These are phyloP conservation scores for Atlantisia rogersi DNA, from an alignment of 2,113 vertebrate genomes.

Conservation along the genomic window DNA sequence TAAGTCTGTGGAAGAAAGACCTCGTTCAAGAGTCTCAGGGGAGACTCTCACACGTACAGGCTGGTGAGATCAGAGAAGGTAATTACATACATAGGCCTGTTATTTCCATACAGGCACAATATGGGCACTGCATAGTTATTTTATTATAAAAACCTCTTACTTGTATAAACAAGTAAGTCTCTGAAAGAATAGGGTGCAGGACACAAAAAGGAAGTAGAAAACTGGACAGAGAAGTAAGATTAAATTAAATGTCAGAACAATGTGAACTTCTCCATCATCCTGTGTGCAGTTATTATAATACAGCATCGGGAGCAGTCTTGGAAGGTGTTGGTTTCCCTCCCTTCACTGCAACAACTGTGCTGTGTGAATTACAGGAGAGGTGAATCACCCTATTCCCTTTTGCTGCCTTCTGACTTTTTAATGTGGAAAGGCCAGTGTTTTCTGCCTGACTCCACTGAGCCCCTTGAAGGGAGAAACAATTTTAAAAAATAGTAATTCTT, in stretches of 20 bases:
- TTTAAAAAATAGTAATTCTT: background rate
- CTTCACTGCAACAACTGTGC: background rate
- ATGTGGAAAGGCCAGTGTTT: background rate
- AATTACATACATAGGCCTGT: background rate
- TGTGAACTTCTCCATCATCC: background rate
- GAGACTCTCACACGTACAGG: background rate
- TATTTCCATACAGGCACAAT: background rate
- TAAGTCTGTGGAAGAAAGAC: background rate
- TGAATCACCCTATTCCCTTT: background rate
- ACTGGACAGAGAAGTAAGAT: background rate
- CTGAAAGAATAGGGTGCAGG: background rate
- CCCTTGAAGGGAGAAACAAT: background rate
- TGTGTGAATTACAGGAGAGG: background rate
- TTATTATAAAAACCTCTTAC: rapidly evolving
- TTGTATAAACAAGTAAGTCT: background rate
- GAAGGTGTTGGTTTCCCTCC: background rate
- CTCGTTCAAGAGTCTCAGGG: background rate
- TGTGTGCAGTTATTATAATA: background rate
- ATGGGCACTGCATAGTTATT: background rate
- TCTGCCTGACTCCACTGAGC: background rate
- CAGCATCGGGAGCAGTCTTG: background rate
- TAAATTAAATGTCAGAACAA: background rate
- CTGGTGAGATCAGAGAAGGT: background rate
- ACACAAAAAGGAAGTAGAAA: background rate
- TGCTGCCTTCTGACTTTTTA: background rate